Conservation (phyloP, 64 coral and sea anemone genomes). For the Stylophora pistillata region DNA sequence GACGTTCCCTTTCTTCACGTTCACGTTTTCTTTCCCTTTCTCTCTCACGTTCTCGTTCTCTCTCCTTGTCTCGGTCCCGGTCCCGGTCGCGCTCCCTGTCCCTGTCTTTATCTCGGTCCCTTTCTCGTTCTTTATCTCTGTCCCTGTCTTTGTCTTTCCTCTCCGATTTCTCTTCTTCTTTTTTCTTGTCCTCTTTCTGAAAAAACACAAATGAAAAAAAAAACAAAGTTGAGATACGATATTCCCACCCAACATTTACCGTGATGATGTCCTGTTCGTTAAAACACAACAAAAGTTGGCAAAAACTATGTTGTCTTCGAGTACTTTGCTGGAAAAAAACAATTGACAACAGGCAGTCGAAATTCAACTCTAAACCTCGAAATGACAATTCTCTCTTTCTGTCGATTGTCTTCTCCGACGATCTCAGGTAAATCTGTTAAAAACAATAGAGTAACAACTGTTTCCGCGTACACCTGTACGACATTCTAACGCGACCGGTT, state of each 20-base stretch:
- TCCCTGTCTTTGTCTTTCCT: slow-evolving; percentile 75
- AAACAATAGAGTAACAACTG: slow-evolving; percentile 25
- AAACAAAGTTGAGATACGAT: background rate
- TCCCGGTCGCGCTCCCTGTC: slow-evolving; percentile 37
- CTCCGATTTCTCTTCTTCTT: slow-evolving; percentile 79
- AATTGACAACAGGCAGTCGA: background rate
- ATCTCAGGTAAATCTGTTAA: background rate
- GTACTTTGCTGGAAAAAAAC: too few relatives aligned
- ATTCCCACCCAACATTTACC: background rate
- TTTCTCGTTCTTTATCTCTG: slow-evolving; percentile 63
- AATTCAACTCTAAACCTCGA: slow-evolving; percentile 16
- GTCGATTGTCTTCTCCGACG: background rate
- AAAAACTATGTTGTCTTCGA: too few relatives aligned
- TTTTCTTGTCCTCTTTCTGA: slow-evolving; percentile 94
- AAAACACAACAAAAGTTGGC: background rate
- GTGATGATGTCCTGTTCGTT: too few relatives aligned
- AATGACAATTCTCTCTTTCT: background rate
- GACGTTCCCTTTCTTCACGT: slow-evolving; percentile 62
- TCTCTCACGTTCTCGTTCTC: slow-evolving; percentile 70
- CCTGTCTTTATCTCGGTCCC: slow-evolving; percentile 62
- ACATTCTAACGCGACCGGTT: too few relatives aligned
- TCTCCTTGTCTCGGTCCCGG: slow-evolving; percentile 57
- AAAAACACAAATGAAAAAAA: slow-evolving; percentile 16
- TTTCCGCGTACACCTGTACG: background rate
- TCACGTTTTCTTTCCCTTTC: slow-evolving; percentile 71